Evolutionary conservation across 2,797 vertebrate genomes (phyloP), one percentile per base, ranked within the genome.

Genomic region (Spea hammondii): DNA sequence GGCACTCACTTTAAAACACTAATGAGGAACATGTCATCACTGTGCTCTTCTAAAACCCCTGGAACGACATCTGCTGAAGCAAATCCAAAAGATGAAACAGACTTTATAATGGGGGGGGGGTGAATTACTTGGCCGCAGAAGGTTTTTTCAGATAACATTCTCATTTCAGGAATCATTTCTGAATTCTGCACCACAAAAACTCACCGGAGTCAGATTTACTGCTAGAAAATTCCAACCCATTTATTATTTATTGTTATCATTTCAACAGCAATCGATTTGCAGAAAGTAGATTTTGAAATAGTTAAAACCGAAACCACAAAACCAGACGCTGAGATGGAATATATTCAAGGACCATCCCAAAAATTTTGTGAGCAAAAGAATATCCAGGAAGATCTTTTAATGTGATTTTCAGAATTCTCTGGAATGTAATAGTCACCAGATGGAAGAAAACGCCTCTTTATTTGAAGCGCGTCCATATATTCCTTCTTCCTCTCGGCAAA

Each of bases 51-150:
- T 57, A 62, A 54, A 73, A 84, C 83, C 84, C 67, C 5, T 67
- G 76, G 71, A 79, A 69, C 51, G 69, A 73, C 59, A 79, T 74
- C 83, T 83, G 72, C 75, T 67, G 12, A 46, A 75, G 57, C n/a
- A 70, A 14, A 53, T 72, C 75, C 2, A 5, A 50, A 70, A 50
- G 55, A 50, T 49, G 45, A 65, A 70, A 53, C 53, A 59, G 32
- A 67, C 5, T 13, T 13, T 57, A 71, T 71, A 71, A 66, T 11
- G 72, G n/a, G 72, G 72, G n/a, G 72, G 57, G 48, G 14, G 60
- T 53, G 68, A 76, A 76, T 76, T 17, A 76, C 64, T 54, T 74
- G 66, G 14, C 75, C 5, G 53, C 6, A 13, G 55, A 13, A 10
- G 32, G 32, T 32, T 32, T 32, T 32, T 32, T 32, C 9, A 2